These are phyloP conservation scores for Colostygia pectinataria DNA, from an alignment of 2,888 invertebrate species.

Conservation along the genomic window DNA sequence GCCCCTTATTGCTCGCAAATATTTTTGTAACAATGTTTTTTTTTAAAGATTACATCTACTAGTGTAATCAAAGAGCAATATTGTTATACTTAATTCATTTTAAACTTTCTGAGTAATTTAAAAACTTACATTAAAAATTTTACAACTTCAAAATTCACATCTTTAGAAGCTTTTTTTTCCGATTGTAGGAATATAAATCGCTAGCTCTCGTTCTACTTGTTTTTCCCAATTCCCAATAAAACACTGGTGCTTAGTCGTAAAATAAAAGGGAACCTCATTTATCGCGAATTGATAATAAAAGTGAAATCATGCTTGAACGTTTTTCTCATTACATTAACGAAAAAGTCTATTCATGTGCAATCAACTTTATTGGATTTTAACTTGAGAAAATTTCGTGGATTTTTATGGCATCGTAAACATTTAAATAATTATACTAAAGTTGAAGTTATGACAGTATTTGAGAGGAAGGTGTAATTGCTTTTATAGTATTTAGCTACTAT, in stretches of 20 bases:
- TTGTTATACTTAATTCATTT: no score
- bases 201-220: constrained; percentile 3
- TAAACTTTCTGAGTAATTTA: no score
- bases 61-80: no score
- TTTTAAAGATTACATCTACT: no score
- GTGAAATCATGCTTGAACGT: constrained; percentile 23
- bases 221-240: constrained; percentile 26
- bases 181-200: neutral
- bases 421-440: constrained; percentile 11
- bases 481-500: no score
- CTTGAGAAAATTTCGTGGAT: constrained; percentile 14
- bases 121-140: no score
- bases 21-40: no score
- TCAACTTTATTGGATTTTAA: constrained; percentile 23
- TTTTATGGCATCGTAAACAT: constrained; percentile 21
- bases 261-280: constrained; percentile 23
- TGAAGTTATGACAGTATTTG: constrained; percentile 3
- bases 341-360: constrained; percentile 20
- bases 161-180: neutral
- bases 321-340: constrained; percentile 25
- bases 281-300: constrained; percentile 26
- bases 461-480: no score
- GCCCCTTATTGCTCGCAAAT: no score
- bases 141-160: no score
- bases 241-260: constrained; percentile 22